These are phyloP conservation scores for Drosophila nasuta DNA, from an alignment of 1,140 invertebrate genomes.

Conservation along the genomic window DNA sequence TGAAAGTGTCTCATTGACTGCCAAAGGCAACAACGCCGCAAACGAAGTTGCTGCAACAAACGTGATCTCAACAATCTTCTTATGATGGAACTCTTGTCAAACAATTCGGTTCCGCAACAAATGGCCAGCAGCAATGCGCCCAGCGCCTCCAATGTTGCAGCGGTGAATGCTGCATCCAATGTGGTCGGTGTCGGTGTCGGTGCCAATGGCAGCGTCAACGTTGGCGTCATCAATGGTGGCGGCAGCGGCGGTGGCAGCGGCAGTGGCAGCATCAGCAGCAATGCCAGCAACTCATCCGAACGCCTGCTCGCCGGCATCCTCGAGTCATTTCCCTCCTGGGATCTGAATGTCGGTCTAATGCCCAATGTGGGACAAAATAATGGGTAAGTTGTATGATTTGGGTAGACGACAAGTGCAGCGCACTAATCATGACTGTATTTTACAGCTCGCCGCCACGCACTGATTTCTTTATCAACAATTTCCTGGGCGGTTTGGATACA, in stretches of 20 bases:
- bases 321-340: slow-evolving; percentile 78
- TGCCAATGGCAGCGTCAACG: slow-evolving; percentile 28
- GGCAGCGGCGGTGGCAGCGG: slow-evolving; percentile 47
- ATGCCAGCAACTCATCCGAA: slow-evolving; percentile 74
- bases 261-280: slow-evolving; percentile 68
- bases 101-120: slow-evolving; percentile 81
- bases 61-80: slow-evolving; percentile 73
- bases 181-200: slow-evolving; percentile 17
- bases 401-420: not conserved
- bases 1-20: slow-evolving; percentile 63
- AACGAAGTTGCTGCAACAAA: slow-evolving; percentile 53
- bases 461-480: slow-evolving; percentile 78
- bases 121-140: slow-evolving; percentile 75
- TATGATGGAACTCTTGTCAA: slow-evolving; percentile 84
- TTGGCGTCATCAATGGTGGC: slow-evolving; percentile 7
- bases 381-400: slow-evolving; percentile 53
- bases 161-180: slow-evolving; percentile 47
- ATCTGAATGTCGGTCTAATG: slow-evolving; percentile 68
- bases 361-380: slow-evolving; percentile 57
- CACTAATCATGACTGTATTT: not conserved
- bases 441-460: slow-evolving; percentile 74
- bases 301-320: slow-evolving; percentile 74
- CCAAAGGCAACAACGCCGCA: slow-evolving; percentile 32
- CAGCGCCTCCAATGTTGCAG: slow-evolving; percentile 29
- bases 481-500: slow-evolving; percentile 68